phyloP scores from a whole-genome alignment of 2,113 vertebrate species.

The Aptenodytes forsteri region DNA sequence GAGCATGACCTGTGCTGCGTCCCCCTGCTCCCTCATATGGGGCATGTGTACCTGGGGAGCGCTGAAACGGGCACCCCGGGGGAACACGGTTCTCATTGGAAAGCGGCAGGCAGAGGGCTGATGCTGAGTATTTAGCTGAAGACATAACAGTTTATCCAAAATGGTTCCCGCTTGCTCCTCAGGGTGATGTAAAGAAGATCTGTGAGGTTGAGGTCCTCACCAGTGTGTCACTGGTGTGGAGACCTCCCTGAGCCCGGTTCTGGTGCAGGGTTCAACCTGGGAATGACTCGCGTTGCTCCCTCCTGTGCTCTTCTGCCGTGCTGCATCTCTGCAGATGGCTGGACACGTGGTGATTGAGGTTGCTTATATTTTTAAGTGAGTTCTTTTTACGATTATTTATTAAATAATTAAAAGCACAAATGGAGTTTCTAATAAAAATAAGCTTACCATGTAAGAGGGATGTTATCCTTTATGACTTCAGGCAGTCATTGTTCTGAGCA shows the following conservation, averaged over 20 bases:
- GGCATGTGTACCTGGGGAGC: accelerated
- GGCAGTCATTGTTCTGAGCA: not conserved
- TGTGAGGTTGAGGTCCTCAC: not conserved
- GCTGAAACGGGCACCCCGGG: accelerated
- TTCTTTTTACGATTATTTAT: not conserved
- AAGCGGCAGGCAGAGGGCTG: not conserved
- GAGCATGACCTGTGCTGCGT: not conserved
- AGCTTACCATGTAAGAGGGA: not conserved
- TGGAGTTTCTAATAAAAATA: not conserved
- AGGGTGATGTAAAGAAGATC: not conserved
- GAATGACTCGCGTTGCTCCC: not conserved
- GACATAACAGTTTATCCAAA: accelerated
- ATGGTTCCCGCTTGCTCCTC: accelerated
- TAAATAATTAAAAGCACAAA: slow-evolving; percentile 34
- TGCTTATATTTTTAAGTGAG: not conserved
- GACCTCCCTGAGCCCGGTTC: not conserved
- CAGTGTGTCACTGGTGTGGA: not conserved
- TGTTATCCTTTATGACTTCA: not conserved
- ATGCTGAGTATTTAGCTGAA: not conserved
- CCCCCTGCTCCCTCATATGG: accelerated
- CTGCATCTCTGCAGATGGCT: not conserved
- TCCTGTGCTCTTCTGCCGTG: not conserved
- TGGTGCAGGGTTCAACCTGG: not conserved
- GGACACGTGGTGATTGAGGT: not conserved
- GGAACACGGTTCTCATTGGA: accelerated